These are phyloP conservation scores for Brachypteracias leptosomus DNA, from an alignment of 2,113 vertebrate genomes.

Conservation along the genomic window DNA sequence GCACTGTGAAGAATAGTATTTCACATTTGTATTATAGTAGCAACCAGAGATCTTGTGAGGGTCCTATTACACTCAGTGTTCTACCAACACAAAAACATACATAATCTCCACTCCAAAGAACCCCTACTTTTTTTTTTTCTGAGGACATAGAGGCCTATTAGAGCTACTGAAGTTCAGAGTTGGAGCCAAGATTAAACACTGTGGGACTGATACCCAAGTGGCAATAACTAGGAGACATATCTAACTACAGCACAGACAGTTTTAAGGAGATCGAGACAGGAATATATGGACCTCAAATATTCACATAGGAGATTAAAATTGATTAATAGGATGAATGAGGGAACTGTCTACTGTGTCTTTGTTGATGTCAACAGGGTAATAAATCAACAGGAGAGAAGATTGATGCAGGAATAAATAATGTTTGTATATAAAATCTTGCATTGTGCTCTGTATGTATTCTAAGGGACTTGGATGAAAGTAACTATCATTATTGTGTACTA, in stretches of 20 bases:
- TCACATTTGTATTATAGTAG: neutral
- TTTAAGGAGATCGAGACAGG: constrained; percentile 33
- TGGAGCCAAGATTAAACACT: neutral
- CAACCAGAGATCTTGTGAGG: constrained; percentile 4
- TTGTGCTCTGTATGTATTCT: neutral
- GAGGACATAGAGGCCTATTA: neutral
- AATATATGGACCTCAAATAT: constrained; percentile 59
- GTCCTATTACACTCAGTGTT: neutral
- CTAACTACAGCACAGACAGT: constrained; percentile 38
- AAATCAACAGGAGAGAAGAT: constrained; percentile 64
- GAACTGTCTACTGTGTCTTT: constrained; percentile 1
- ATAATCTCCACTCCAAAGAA: neutral
- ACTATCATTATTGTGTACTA: neutral
- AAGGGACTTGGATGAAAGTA: neutral
- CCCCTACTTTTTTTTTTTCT: neutral
- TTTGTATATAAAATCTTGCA: constrained; percentile 40
- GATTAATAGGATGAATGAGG: constrained; percentile 57
- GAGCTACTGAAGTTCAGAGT: neutral
- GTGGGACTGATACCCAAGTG: neutral
- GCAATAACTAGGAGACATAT: neutral
- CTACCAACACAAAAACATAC: constrained; percentile 13
- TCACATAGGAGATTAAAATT: constrained; percentile 67
- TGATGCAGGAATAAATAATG: constrained; percentile 62
- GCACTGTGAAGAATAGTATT: neutral
- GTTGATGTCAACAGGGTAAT: constrained; percentile 60